phyloP scores from a whole-genome alignment of 2,113 vertebrate species.

The Salminus brasiliensis region DNA sequence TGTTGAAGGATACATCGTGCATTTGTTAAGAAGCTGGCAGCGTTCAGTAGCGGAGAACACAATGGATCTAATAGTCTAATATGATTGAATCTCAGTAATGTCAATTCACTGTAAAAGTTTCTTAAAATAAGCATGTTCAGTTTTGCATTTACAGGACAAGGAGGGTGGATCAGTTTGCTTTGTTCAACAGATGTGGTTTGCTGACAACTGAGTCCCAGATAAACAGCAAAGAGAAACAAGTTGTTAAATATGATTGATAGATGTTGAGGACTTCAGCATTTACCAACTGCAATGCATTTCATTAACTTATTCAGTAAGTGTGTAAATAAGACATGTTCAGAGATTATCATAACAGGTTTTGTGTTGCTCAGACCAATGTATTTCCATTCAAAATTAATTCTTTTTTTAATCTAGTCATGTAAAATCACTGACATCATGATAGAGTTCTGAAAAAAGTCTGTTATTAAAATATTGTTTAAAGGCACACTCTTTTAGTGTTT shows the following conservation, averaged over 20 bases:
- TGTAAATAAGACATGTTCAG: background rate
- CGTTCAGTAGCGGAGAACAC: too few relatives aligned
- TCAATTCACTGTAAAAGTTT: too few relatives aligned
- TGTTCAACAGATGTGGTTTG: conserved; percentile 56
- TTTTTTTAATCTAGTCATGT: background rate
- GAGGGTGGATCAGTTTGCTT: conserved; percentile 22
- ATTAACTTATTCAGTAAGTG: background rate
- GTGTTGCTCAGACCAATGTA: background rate
- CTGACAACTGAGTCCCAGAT: conserved; percentile 46
- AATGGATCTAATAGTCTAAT: too few relatives aligned
- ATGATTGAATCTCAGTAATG: too few relatives aligned
- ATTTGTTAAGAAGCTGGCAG: too few relatives aligned
- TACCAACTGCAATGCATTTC: background rate
- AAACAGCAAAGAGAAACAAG: conserved; percentile 60
- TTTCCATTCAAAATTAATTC: background rate
- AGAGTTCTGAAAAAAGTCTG: background rate
- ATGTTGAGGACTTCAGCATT: conserved; percentile 37
- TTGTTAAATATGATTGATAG: conserved; percentile 43
- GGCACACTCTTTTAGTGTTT: too few relatives aligned
- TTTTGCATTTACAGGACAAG: conserved; percentile 50
- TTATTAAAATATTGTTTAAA: too few relatives aligned
- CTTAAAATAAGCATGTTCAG: conserved; percentile 1
- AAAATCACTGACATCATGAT: background rate
- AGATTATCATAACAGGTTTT: background rate
- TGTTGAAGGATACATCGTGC: too few relatives aligned